These are phyloP conservation scores for Indri indri DNA, from an alignment of 2,113 vertebrate genomes.

Conservation along the genomic window DNA sequence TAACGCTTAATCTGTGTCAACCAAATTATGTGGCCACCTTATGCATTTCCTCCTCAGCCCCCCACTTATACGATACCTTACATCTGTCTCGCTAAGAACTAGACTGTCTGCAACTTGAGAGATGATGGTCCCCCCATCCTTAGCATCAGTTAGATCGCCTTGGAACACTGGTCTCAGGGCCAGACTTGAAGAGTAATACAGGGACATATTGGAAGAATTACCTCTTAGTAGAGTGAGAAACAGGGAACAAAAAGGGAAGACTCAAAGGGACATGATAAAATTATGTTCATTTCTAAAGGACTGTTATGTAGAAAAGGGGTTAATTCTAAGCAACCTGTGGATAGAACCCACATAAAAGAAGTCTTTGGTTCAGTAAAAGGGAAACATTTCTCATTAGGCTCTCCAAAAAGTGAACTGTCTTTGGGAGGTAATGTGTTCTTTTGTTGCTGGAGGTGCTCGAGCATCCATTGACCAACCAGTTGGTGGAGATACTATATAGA, in stretches of 20 bases:
- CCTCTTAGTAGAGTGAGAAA: neutral
- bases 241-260: neutral
- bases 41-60: neutral
- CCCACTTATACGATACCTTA: neutral
- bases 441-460: neutral
- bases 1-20: neutral
- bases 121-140: neutral
- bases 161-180: neutral
- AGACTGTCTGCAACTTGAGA: neutral
- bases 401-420: neutral
- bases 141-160: neutral
- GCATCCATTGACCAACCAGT: neutral
- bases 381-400: constrained; percentile 15
- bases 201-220: constrained; percentile 18
- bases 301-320: neutral
- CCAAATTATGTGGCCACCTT: neutral
- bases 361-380: constrained; percentile 1
- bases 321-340: neutral
- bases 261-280: neutral
- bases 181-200: neutral
- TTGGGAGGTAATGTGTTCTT: constrained; percentile 16
- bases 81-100: neutral
- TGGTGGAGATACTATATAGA: neutral
- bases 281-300: neutral
- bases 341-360: constrained; percentile 7